Evolutionary conservation across 2,888 invertebrate species (phyloP).

Genomic region (Drosophila quinaria): DNA sequence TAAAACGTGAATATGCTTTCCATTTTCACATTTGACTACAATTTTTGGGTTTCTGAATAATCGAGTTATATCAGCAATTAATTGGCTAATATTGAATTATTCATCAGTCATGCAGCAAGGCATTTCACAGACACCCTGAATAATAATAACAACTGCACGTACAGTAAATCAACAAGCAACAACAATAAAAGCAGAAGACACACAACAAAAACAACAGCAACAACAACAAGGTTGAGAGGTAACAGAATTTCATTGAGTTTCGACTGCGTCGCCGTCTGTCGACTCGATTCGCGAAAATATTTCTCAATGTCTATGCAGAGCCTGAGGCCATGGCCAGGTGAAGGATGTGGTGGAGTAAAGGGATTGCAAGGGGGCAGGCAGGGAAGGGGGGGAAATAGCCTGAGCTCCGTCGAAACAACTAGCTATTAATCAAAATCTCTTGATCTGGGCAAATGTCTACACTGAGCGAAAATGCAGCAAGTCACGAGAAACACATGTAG

Average conservation of each 20-base stretch:
- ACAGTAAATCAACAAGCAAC: conserved; percentile 5
- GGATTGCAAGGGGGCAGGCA: background rate
- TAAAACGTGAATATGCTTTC: too few species aligned
- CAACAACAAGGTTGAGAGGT: conserved; percentile 14
- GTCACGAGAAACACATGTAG: background rate
- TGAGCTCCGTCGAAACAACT: conserved; percentile 60
- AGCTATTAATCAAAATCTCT: conserved; percentile 81
- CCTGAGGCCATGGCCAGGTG: conserved; percentile 58
- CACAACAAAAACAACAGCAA: conserved; percentile 9
- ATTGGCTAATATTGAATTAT: conserved; percentile 20
- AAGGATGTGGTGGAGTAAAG: conserved; percentile 21
- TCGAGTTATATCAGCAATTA: conserved; percentile 1
- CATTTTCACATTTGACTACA: too few species aligned
- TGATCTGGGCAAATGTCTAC: conserved; percentile 71
- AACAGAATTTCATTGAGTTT: conserved; percentile 68
- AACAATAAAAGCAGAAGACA: conserved; percentile 9
- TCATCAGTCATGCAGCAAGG: conserved; percentile 25
- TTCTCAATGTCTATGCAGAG: conserved; percentile 75
- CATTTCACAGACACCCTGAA: conserved; percentile 1
- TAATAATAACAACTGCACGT: conserved; percentile 2
- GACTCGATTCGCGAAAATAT: conserved; percentile 80
- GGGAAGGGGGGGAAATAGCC: conserved; percentile 44
- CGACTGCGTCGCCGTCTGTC: conserved; percentile 65
- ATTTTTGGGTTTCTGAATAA: background rate
- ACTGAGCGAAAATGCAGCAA: conserved; percentile 63